Conservation (phyloP, 2,113 vertebrate species). For the Chrysemys picta region DNA sequence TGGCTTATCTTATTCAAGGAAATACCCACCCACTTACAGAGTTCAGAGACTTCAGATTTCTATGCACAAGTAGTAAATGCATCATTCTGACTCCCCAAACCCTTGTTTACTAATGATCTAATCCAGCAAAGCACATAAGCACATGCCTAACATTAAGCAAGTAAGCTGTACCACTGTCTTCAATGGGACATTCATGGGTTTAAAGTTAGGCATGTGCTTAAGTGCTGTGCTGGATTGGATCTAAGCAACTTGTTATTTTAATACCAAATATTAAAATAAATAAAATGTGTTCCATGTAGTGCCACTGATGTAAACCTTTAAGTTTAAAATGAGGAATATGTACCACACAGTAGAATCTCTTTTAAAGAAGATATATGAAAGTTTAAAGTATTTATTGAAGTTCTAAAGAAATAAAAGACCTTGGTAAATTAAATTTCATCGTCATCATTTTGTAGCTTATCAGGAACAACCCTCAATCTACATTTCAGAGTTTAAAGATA, state of each 20-base stretch:
- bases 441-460: neutral
- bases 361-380: neutral
- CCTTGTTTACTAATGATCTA: neutral
- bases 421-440: neutral
- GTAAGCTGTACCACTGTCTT: neutral
- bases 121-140: neutral
- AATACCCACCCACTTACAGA: neutral
- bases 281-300: neutral
- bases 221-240: neutral
- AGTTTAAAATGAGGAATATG: neutral
- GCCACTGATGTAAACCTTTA: neutral
- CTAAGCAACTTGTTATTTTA: neutral
- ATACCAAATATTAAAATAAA: neutral
- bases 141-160: neutral
- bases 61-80: accelerated
- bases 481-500: neutral
- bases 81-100: neutral
- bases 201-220: neutral
- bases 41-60: neutral
- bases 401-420: neutral
- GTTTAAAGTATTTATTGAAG: neutral
- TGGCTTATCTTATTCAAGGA: neutral
- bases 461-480: neutral
- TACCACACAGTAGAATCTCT: neutral
- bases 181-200: neutral